Evolutionary conservation across 2,797 vertebrate genomes (phyloP).

Genomic region (Kryptopterus vitreolus): DNA sequence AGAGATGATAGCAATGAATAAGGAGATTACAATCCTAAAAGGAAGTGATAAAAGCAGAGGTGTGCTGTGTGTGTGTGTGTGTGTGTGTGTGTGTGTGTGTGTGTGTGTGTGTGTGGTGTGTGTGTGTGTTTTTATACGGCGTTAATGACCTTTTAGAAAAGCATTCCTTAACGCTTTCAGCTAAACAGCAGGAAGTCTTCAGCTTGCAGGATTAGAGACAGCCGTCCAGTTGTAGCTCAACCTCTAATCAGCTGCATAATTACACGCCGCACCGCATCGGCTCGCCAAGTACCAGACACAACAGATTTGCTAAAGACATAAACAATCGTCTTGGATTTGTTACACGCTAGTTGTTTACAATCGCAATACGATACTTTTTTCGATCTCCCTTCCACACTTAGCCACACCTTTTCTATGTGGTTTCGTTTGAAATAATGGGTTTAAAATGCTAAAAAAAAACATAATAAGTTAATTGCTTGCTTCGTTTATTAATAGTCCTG

Average conservation of each 20-base stretch:
- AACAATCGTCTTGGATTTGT: not conserved
- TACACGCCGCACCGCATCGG: not conserved
- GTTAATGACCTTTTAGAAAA: not conserved
- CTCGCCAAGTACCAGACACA: not conserved
- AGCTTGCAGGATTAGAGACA: conserved; percentile 3
- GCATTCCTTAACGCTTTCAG: not conserved
- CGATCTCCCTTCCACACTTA: too few species aligned
- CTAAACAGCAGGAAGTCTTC: conserved; percentile 29
- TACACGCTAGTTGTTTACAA: not conserved
- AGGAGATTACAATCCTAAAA: conserved; percentile 40
- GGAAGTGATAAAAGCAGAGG: not conserved
- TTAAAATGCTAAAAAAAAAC: too few species aligned
- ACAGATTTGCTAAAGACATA: not conserved
- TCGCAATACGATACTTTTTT: not conserved
- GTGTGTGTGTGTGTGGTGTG: not conserved
- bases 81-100: not conserved
- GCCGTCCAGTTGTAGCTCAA: conserved; percentile 7
- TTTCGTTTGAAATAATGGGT: too few species aligned
- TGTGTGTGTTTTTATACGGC: not conserved
- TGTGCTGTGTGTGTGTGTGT: not conserved
- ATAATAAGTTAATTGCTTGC: too few species aligned
- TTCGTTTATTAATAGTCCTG: too few species aligned
- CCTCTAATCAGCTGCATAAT: conserved; percentile 20
- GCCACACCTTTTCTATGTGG: too few species aligned
- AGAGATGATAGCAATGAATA: conserved; percentile 41